phyloP scores from a whole-genome alignment of 2,113 vertebrate genomes.

The Chascanopsetta lugubris region DNA sequence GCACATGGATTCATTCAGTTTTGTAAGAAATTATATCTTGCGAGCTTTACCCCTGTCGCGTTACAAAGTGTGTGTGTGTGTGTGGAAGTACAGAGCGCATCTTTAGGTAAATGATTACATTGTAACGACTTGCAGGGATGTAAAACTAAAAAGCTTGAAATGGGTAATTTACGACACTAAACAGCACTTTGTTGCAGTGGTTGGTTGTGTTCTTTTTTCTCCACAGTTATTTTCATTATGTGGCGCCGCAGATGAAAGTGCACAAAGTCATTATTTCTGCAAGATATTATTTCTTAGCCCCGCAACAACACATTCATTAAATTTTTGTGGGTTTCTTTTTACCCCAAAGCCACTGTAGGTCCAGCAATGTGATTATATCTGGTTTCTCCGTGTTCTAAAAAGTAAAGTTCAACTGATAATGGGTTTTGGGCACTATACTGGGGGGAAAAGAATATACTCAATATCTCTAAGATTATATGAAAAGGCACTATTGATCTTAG shows the following conservation, averaged over 20 bases:
- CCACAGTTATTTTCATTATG: conserved; percentile 9
- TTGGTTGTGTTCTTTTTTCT: background rate
- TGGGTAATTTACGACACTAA: conserved; percentile 22
- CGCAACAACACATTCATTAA: background rate
- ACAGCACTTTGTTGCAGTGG: background rate
- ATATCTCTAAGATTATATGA: background rate
- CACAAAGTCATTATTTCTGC: conserved; percentile 10
- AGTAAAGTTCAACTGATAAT: background rate
- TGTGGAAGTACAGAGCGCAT: background rate
- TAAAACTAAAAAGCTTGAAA: conserved; percentile 1
- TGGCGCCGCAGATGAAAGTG: background rate
- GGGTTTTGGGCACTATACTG: too few relatives aligned
- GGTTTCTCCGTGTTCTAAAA: background rate
- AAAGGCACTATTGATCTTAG: background rate
- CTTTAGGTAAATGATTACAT: background rate
- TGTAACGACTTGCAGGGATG: conserved; percentile 19
- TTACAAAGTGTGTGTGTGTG: conserved; percentile 21
- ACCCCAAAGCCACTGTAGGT: background rate
- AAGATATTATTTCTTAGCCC: conserved; percentile 2
- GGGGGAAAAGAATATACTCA: background rate
- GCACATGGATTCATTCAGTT: conserved; percentile 40
- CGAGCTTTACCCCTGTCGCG: background rate
- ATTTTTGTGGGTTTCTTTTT: background rate
- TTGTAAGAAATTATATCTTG: conserved; percentile 8
- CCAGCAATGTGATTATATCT: background rate